Conservation (phyloP, 2,888 invertebrate species). For the Odontomyia ornata region DNA sequence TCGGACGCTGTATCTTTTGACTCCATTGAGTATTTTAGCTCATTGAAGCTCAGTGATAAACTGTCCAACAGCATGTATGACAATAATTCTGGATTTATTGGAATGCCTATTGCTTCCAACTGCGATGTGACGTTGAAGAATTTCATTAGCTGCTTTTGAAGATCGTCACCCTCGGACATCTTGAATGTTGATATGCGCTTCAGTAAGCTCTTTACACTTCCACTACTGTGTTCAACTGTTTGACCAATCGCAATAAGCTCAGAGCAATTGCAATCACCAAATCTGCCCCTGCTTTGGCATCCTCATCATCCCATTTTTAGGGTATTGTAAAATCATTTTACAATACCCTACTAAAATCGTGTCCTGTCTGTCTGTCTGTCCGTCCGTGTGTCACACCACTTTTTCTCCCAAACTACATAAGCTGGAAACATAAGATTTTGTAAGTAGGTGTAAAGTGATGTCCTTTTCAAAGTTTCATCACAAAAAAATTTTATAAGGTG, state of each 20-base stretch:
- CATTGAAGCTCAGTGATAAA: slow-evolving; percentile 45
- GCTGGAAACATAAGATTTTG: no score
- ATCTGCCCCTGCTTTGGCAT: background rate
- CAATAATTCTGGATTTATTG: slow-evolving; percentile 37
- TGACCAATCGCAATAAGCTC: slow-evolving; percentile 40
- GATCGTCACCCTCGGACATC: slow-evolving; percentile 31
- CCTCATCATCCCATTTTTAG: slow-evolving; percentile 3
- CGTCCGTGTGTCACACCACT: no score
- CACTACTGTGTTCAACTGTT: slow-evolving; percentile 18
- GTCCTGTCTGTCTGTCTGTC: no score
- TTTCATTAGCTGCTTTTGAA: slow-evolving; percentile 15
- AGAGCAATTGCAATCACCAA: background rate
- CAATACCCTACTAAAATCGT: no score
- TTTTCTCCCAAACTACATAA: no score
- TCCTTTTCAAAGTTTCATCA: no score
- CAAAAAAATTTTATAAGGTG: no score
- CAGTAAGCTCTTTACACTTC: slow-evolving; percentile 27
- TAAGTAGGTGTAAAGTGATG: no score
- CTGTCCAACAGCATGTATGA: slow-evolving; percentile 44
- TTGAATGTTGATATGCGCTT: slow-evolving; percentile 40
- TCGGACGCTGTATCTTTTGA: no score
- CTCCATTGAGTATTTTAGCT: no score
- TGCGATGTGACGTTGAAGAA: slow-evolving; percentile 41
- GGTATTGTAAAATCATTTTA: no score
- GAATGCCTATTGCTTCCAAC: slow-evolving; percentile 33